Evolutionary conservation across 2,888 invertebrate species (phyloP), one percentile per base, ranked within the genome.

Genomic region (Sinotaia quadrata): DNA sequence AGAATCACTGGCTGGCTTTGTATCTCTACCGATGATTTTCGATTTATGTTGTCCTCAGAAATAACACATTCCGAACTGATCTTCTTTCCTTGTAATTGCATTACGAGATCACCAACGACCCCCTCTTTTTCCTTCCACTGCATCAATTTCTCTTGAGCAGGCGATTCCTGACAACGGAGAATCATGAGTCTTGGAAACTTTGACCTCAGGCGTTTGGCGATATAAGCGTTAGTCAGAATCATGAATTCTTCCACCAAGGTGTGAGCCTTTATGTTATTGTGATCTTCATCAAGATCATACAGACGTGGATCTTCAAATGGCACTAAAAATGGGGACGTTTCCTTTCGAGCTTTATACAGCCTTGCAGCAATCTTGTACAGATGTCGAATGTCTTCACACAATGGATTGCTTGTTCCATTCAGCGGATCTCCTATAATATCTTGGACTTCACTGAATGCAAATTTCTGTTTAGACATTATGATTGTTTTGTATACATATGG

Each of bases 361-460:
- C 49, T 12, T 27, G 65, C 36, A 5, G 77, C 65, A 36, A 77
- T 27, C 12, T 24, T 31, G 41, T 58, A 49, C 24, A 75, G 49
- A 7, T 37, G 49, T 21, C 37, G 57, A 10, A 77, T 73, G 31
- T 56, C 47, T 18, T 36, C 44, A 10, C 47, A 37, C 1, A 66
- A 12, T n/a, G 15, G 21, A 33, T 68, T 27, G 24, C 57, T 51
- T 7, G 33, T 27, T 12, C 31, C 36, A 4, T 33, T 27, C 29
- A 18, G 10, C 10, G 51, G 24, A 10, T 59, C 57, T 37, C 61
- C 52, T 52, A 80, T 74, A 4, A 79, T 71, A 15, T 67, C 36
- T 66, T 80, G 78, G 7, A 68, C 78, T 36, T 80, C 73, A 12
- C 68, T 58, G 57, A 79, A 80, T 15, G 72, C 75, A 18, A 78